phyloP scores from a whole-genome alignment of 2,797 vertebrate species.

The Phataginus tetradactyla region DNA sequence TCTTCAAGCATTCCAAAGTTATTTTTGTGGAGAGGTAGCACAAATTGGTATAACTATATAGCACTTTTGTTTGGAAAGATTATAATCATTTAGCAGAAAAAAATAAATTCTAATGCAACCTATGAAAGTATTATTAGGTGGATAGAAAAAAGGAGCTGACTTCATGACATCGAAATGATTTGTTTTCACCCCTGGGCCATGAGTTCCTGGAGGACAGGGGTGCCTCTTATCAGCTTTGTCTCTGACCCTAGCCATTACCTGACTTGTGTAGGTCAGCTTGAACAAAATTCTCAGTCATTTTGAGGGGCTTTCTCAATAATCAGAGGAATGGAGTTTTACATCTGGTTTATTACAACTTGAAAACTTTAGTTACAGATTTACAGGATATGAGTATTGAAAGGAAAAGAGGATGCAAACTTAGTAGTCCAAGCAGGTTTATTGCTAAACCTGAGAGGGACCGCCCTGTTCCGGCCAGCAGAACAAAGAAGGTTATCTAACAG shows the following conservation, averaged over 20 bases:
- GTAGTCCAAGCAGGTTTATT: no score
- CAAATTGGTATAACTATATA: neutral
- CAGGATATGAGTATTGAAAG: neutral
- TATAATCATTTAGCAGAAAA: neutral
- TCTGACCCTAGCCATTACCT: neutral
- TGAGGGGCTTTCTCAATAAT: neutral
- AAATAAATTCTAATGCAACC: neutral
- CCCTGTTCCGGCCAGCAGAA: no score
- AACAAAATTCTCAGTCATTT: neutral
- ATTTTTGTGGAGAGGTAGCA: neutral
- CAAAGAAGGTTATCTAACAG: no score
- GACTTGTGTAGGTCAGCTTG: neutral
- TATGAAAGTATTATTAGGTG: neutral
- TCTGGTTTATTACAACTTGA: slow-evolving; percentile 18
- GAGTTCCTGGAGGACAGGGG: slow-evolving; percentile 15
- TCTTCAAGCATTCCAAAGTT: neutral
- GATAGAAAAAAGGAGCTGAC: neutral
- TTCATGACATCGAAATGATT: neutral
- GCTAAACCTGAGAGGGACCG: no score
- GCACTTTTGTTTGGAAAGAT: neutral
- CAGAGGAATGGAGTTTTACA: neutral
- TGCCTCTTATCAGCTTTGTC: neutral
- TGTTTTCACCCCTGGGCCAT: neutral
- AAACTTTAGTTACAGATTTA: slow-evolving; percentile 45
- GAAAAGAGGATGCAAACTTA: no score